Evolutionary conservation across 2,888 invertebrate genomes (phyloP).

Genomic region (Cheilosia grossa): DNA sequence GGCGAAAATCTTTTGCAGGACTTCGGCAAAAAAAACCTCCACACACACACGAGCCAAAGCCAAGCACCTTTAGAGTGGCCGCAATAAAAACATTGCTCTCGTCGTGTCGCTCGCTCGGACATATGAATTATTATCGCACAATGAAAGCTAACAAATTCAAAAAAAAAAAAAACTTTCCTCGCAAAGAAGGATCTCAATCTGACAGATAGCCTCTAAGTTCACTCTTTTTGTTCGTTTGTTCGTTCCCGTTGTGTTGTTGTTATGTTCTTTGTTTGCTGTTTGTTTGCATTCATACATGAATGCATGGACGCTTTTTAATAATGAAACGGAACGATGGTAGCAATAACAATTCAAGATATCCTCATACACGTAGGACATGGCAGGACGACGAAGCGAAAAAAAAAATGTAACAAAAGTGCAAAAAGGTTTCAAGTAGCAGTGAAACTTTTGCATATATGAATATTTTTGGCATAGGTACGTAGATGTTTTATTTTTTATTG

Average conservation of each 20-base stretch:
- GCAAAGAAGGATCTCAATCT: constrained; percentile 74
- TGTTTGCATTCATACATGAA: constrained; percentile 76
- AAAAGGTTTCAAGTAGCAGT: constrained; percentile 74
- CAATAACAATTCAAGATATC: constrained; percentile 75
- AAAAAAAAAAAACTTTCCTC: constrained; percentile 41
- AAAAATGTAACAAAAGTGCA: constrained; percentile 46
- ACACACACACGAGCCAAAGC: constrained; percentile 39
- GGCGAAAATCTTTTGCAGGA: constrained; percentile 59
- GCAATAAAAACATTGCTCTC: constrained; percentile 61
- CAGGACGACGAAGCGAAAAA: constrained; percentile 41
- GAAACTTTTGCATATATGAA: constrained; percentile 75
- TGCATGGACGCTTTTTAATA: constrained; percentile 77
- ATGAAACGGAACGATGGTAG: constrained; percentile 73
- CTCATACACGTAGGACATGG: constrained; percentile 65
- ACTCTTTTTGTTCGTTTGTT: constrained; percentile 41
- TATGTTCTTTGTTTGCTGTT: constrained; percentile 74
- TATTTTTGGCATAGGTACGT: constrained; percentile 60
- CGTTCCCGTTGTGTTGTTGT: constrained; percentile 53
- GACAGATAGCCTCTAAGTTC: constrained; percentile 72
- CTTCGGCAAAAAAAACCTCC: constrained; percentile 51
- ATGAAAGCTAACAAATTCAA: constrained; percentile 37
- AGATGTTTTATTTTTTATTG: constrained; percentile 37
- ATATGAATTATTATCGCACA: constrained; percentile 74
- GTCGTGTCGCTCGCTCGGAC: constrained; percentile 47
- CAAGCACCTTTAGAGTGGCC: constrained; percentile 75